Evolutionary conservation across 2,888 invertebrate species (phyloP).

Genomic region (Ischnus inquisitorius): DNA sequence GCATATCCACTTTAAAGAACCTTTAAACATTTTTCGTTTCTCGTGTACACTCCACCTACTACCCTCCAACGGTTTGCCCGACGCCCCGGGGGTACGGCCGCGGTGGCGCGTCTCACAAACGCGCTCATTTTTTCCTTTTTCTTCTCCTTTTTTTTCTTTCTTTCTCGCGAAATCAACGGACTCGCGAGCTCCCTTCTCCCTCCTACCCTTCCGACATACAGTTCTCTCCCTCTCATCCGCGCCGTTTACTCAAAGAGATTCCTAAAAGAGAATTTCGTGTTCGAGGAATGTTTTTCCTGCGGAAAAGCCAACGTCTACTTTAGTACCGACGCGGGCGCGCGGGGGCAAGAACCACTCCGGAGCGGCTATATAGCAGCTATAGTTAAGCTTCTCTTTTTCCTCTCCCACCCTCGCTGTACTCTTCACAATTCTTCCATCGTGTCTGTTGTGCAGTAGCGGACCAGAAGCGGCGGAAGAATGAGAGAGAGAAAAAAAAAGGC

Average conservation of each 20-base stretch:
- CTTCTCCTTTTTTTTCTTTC: slow-evolving; percentile 8
- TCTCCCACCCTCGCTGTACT: slow-evolving; percentile 3
- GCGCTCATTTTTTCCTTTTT: slow-evolving; percentile 41
- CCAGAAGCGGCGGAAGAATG: not conserved
- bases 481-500: slow-evolving; percentile 24
- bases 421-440: slow-evolving; percentile 16
- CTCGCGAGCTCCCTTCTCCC: slow-evolving; percentile 11
- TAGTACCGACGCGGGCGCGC: slow-evolving; percentile 35
- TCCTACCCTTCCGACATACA: not conserved
- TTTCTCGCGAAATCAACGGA: slow-evolving; percentile 66
- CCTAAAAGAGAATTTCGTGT: slow-evolving; percentile 74
- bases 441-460: slow-evolving; percentile 39
- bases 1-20: slow-evolving; percentile 45
- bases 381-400: slow-evolving; percentile 31
- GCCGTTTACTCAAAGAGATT: slow-evolving; percentile 76
- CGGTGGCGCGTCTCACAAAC: slow-evolving; percentile 22
- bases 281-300: slow-evolving; percentile 74
- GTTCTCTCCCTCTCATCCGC: slow-evolving; percentile 60
- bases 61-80: not conserved
- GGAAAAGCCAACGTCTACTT: slow-evolving; percentile 66
- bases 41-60: slow-evolving; percentile 8
- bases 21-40: slow-evolving; percentile 42
- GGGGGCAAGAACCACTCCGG: slow-evolving; percentile 49
- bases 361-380: slow-evolving; percentile 45
- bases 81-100: slow-evolving; percentile 1